These are phyloP conservation scores for Panulirus ornatus DNA, from an alignment of 1,140 invertebrate species.

Conservation along the genomic window DNA sequence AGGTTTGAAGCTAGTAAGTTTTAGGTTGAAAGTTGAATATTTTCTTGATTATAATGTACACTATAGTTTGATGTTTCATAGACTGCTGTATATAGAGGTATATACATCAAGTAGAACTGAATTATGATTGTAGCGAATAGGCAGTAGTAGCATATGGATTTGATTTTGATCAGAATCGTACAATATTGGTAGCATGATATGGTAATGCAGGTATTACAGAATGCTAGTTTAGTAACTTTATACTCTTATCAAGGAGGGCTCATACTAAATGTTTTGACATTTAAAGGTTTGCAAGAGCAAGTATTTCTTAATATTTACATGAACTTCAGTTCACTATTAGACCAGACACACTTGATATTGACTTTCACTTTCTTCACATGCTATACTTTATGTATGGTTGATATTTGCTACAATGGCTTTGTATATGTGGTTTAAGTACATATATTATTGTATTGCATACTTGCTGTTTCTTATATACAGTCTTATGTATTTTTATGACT, in stretches of 20 bases:
- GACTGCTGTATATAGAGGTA: too few relatives aligned
- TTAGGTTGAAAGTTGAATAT: background rate
- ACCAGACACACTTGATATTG: too few relatives aligned
- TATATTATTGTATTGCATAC: background rate
- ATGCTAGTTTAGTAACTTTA: background rate
- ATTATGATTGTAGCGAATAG: background rate
- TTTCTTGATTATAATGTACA: background rate
- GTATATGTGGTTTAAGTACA: background rate
- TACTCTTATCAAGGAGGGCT: too few relatives aligned
- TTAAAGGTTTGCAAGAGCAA: too few relatives aligned
- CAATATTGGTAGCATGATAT: background rate
- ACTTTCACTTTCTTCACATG: background rate
- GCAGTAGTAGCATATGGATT: background rate
- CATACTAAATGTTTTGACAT: too few relatives aligned
- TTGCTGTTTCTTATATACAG: background rate
- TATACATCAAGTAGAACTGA: background rate
- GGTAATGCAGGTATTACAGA: background rate
- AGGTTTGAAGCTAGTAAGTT: background rate
- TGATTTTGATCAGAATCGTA: too few relatives aligned
- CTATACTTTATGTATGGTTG: background rate
- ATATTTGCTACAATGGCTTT: background rate
- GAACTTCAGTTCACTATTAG: too few relatives aligned
- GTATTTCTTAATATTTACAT: too few relatives aligned
- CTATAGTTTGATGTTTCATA: background rate
- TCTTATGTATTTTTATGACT: background rate